Evolutionary conservation across 2,113 vertebrate species (phyloP), one percentile per base, ranked within the genome.

Genomic region (Dasyprocta punctata): DNA sequence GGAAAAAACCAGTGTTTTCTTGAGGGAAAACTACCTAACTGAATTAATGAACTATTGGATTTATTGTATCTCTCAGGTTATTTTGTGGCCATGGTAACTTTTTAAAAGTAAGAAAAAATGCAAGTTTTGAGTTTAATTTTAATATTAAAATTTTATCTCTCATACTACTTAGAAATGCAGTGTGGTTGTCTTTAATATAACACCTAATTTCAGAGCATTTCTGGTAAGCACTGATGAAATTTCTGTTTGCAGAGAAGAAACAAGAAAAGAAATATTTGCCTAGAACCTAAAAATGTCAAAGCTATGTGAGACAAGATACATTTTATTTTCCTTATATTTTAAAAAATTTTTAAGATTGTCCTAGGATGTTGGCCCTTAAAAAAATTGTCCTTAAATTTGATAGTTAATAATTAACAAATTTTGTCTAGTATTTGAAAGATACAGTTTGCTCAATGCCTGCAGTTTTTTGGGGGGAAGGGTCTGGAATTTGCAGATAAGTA

Each of bases 31-130:
- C 84, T 65, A 91, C 89, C 28, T 92, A 47, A 96, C 67, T 95
- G 83, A 97, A 96, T 94, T 97, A 98, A 98, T 92, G 73, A 97
- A 86, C 60, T 95, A 56, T 92, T 98, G 83, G 73, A 97, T 96
- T 95, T 95, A 60, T 92, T 98, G 83, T 69, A 97, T 96, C 94
- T 89, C 69, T 77, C n/a, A 86, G 92, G 85, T 97, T 97, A 94
- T 81, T 95, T 98, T 98, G 96, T 98, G 97, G 97, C 92, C 94
- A 98, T 95, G 90, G 97, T 96, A 98, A 98, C 93, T 67, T 97
- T 98, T 97, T 93, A 98, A 95, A 98, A 97, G 97, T 85, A 98
- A 94, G 97, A 92, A 97, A 89, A 60, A 94, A 89, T 97, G 1
- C 94, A 95, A 54, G 8, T 81, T 97, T 94, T 89, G 36, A 96